A percentile compares a stretch with the other conserved stretches of the same genome.
These are phyloP conservation scores for Tinamus guttatus DNA, from an alignment of 2,113 vertebrate genomes.

Conservation along the genomic window DNA sequence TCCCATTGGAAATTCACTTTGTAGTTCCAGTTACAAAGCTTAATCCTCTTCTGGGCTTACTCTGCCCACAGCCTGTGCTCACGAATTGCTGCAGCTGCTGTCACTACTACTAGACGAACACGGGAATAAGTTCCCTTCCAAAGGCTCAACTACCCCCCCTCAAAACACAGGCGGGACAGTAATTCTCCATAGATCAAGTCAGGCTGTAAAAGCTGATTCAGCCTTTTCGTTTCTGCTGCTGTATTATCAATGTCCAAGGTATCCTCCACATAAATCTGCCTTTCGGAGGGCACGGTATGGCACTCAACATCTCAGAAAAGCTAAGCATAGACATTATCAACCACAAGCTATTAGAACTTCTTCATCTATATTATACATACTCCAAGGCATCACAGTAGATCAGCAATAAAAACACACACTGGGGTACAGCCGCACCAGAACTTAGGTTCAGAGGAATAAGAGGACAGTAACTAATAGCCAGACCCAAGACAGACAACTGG, in stretches of 20 bases:
- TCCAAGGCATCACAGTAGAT: neutral
- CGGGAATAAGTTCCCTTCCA: neutral
- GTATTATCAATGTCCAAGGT: neutral
- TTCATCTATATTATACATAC: neutral
- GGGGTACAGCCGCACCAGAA: neutral
- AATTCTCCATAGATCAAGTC: neutral
- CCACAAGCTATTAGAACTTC: neutral
- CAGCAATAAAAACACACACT: neutral
- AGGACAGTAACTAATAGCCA: neutral
- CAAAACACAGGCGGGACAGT: neutral
- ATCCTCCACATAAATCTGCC: neutral
- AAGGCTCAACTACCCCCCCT: neutral
- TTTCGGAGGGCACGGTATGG: neutral
- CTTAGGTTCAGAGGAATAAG: neutral
- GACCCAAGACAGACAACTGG: neutral
- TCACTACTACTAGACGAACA: neutral
- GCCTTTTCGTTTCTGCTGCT: neutral
- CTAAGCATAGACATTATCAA: neutral
- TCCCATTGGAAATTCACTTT: neutral
- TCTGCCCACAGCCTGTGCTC: neutral
- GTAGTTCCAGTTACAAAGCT: neutral
- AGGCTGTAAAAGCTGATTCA: neutral
- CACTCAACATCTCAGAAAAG: neutral
- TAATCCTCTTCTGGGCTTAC: neutral
- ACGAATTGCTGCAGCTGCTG: neutral